A percentile compares a stretch with the other conserved stretches of the same genome.
These are phyloP conservation scores for Poecilobothrus nobilitatus DNA, from an alignment of 2,888 invertebrate species.

Conservation along the genomic window DNA sequence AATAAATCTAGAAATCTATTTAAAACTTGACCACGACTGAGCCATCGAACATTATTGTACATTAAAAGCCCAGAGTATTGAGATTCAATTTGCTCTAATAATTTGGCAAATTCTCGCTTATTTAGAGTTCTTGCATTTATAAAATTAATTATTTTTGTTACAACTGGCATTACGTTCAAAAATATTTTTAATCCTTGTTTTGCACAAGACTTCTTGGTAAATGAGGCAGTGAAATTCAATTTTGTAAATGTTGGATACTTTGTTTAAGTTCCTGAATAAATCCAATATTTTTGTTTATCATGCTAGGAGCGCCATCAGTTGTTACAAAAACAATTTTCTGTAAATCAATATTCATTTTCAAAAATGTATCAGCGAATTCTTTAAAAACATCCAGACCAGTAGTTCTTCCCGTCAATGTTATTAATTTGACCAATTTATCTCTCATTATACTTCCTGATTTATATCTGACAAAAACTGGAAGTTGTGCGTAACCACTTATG, in stretches of 20 bases:
- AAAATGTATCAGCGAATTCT: slow-evolving; percentile 8
- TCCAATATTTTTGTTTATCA: not conserved
- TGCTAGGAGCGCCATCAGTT: slow-evolving; percentile 1
- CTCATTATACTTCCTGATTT: slow-evolving; percentile 9
- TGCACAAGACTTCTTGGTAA: slow-evolving; percentile 9
- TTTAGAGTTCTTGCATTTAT: not conserved
- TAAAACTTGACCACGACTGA: too few relatives aligned
- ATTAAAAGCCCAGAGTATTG: not conserved
- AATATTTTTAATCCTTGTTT: slow-evolving; percentile 8
- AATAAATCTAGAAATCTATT: too few relatives aligned
- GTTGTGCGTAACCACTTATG: not conserved
- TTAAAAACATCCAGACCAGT: slow-evolving; percentile 7
- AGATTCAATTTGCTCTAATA: not conserved
- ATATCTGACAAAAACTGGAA: slow-evolving; percentile 7
- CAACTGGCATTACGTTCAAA: not conserved
- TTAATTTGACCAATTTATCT: not conserved
- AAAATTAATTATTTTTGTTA: slow-evolving; percentile 4
- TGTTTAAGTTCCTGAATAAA: slow-evolving; percentile 9
- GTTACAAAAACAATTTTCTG: slow-evolving; percentile 6
- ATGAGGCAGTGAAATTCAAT: not conserved
- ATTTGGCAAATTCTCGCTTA: not conserved
- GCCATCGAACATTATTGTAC: too few relatives aligned
- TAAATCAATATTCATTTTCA: slow-evolving; percentile 5
- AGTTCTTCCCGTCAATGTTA: slow-evolving; percentile 9
- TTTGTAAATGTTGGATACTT: not conserved